Evolutionary conservation across 1,140 invertebrate genomes (phyloP), one percentile per base, ranked within the genome.

Genomic region (Pseudomyrmex cubaensis): DNA sequence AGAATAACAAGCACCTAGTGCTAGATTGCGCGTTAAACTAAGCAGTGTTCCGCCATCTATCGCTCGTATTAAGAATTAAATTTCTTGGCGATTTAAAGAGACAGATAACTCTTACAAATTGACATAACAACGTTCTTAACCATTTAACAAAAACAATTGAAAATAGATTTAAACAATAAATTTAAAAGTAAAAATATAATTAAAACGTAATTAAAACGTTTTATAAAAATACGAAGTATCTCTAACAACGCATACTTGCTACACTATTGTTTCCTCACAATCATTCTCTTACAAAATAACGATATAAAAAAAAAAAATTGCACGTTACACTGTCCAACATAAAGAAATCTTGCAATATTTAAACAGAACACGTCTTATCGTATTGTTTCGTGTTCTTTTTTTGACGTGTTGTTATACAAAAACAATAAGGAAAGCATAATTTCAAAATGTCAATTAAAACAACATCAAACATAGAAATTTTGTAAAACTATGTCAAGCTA

Each of bases 321-420:
- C 5, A 69, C 12, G 46, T 25, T 46, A 17, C 63, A 56, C 35
- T 48, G 64, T 46, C 9, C 13, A 46, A 69, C 2, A 46, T n/a
- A 67, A 69, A 70, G 57, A 78, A 57, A 59, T 57, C 8, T 69
- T 25, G 64, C 44, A 70, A 72, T 22, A 48, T 35, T 13, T 10
- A 52, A 70, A 9, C 9, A 62, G 78, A 63, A 82, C 78, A 82
- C 78, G 78, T 75, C 78, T 63, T 74, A 62, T 35, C 35, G 54
- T 54, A 62, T 13, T 46, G 25, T 82, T 62, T 74, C 78, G 69
- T 82, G 78, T 82, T 9, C 78, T 74, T 50, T 52, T 63, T 5
- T 17, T n/a, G 12, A 50, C 12, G 46, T 8, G 12, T 35, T 35
- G 35, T 35, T 35, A 22, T 63, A 17, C 17, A 77, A 57, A 59